These are phyloP conservation scores for Trididemnum clinides DNA, from an alignment of 23 tunicate genomes.

Conservation along the genomic window DNA sequence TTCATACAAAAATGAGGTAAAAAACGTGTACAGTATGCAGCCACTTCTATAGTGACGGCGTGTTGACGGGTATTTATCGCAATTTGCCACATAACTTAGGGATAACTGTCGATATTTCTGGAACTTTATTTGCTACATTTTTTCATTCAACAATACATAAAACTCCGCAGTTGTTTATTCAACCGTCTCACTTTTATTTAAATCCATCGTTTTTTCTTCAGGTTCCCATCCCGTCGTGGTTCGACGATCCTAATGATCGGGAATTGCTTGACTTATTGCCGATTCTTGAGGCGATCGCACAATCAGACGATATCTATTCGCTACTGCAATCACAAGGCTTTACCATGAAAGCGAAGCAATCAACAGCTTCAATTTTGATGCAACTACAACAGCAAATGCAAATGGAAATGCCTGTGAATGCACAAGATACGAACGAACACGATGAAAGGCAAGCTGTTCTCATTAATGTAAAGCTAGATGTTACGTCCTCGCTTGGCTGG, in stretches of 20 bases:
- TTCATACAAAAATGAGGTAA: no score
- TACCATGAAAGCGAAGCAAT: slow-evolving; percentile 78
- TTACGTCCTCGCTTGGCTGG: background rate
- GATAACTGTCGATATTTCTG: no score
- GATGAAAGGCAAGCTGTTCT: no score
- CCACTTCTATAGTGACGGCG: no score
- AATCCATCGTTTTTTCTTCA: background rate
- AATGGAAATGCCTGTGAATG: background rate
- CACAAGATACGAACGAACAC: background rate
- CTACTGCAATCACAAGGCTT: slow-evolving; percentile 82
- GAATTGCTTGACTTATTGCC: slow-evolving; percentile 88
- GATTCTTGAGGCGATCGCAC: slow-evolving; percentile 78
- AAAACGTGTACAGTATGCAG: no score
- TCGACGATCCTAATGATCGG: slow-evolving; percentile 87
- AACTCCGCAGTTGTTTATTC: no score
- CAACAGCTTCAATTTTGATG: slow-evolving; percentile 63
- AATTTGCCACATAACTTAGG: no score
- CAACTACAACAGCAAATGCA: slow-evolving; percentile 44
- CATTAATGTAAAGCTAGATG: background rate
- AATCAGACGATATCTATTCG: slow-evolving; percentile 87
- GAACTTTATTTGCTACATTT: no score
- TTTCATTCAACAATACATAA: no score
- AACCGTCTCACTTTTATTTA: background rate
- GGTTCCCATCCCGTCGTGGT: slow-evolving; percentile 99
- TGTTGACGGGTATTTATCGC: no score